Conservation (phyloP, 2,888 invertebrate species). For the Conistra vaccinii region DNA sequence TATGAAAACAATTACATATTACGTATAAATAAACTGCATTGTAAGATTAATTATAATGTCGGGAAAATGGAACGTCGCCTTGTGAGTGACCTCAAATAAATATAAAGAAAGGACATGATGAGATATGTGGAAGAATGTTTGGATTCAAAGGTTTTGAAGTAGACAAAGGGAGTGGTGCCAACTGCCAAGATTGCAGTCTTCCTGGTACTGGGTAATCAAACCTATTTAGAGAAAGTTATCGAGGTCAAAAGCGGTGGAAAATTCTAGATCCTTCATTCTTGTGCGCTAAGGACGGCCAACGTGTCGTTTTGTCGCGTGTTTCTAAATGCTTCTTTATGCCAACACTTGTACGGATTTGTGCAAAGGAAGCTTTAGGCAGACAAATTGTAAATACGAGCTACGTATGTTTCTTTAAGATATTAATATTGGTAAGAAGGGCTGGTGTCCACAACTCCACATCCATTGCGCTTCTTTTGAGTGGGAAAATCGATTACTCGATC, state of each 20-base stretch:
- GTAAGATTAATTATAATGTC: constrained; percentile 54
- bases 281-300: background rate
- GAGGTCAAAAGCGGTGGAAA: constrained; percentile 28
- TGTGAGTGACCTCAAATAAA: constrained; percentile 58
- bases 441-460: background rate
- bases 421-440: background rate
- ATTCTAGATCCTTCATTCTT: constrained; percentile 9
- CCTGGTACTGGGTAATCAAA: constrained; percentile 35
- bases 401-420: too few relatives aligned
- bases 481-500: too few relatives aligned
- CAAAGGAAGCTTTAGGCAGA: too few relatives aligned
- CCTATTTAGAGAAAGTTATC: constrained; percentile 46
- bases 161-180: constrained; percentile 51
- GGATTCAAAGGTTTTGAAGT: constrained; percentile 39
- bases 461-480: background rate
- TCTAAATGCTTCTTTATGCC: background rate
- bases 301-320: background rate
- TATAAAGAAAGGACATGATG: constrained; percentile 57
- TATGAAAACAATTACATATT: constrained; percentile 57
- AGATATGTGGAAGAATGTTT: constrained; percentile 42
- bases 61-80: constrained; percentile 61
- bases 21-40: constrained; percentile 56
- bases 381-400: too few relatives aligned
- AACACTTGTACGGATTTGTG: background rate
- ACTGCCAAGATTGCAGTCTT: constrained; percentile 22